Evolutionary conservation across 2,888 invertebrate genomes (phyloP).

Genomic region (Dusona sp.): DNA sequence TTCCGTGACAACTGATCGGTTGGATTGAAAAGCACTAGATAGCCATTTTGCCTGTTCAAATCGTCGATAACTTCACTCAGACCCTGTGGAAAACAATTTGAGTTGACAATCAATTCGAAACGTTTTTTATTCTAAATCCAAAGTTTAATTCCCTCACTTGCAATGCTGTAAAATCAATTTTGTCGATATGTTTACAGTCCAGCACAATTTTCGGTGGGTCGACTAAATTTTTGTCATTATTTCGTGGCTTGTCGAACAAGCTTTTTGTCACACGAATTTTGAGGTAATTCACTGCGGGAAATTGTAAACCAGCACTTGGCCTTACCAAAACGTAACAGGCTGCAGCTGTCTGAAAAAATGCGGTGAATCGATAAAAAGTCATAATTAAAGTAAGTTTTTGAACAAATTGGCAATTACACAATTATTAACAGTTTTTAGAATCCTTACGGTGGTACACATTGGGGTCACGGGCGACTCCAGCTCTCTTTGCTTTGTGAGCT

Average conservation of each 20-base stretch:
- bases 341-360: slow-evolving; percentile 72
- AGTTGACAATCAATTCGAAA: neutral
- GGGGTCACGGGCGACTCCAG: too few relatives aligned
- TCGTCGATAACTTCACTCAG: slow-evolving; percentile 75
- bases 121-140: neutral
- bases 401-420: neutral
- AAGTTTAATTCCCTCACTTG: slow-evolving; percentile 85
- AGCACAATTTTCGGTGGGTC: slow-evolving; percentile 85
- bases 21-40: slow-evolving; percentile 75
- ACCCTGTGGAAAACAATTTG: slow-evolving; percentile 71
- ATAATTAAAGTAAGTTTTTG: slow-evolving; percentile 24
- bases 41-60: slow-evolving; percentile 73
- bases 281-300: slow-evolving; percentile 86
- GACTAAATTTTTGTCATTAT: slow-evolving; percentile 74
- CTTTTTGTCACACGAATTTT: slow-evolving; percentile 84
- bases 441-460: too few relatives aligned
- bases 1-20: slow-evolving; percentile 71
- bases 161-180: slow-evolving; percentile 89
- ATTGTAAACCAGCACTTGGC: slow-evolving; percentile 86
- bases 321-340: slow-evolving; percentile 84
- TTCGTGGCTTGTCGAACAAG: slow-evolving; percentile 69
- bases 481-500: too few relatives aligned
- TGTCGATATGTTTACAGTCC: slow-evolving; percentile 87
- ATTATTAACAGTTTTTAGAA: too few relatives aligned
- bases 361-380: neutral